These are phyloP conservation scores for Drosophila carrolli DNA, from an alignment of 1,140 invertebrate genomes.

Conservation along the genomic window DNA sequence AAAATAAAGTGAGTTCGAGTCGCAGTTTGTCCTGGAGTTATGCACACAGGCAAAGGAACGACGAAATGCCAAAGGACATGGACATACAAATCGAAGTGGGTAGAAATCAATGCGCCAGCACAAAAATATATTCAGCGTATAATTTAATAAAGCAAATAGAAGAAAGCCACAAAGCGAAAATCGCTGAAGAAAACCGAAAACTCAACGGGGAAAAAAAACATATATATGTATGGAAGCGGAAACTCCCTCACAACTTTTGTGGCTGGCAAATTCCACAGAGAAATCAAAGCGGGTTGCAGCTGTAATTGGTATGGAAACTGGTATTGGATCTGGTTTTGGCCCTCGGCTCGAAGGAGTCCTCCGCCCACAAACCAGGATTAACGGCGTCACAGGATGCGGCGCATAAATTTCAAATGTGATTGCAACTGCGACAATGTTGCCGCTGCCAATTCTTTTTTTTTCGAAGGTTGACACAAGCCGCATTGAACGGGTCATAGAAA, in stretches of 20 bases:
- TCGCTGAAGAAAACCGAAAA: constrained; percentile 27
- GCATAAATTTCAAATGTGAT: constrained; percentile 71
- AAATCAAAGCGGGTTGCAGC: constrained; percentile 62
- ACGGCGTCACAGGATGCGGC: constrained; percentile 62
- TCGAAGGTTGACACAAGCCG: constrained; percentile 1
- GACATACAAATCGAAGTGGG: constrained; percentile 78
- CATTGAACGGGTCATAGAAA: constrained; percentile 8
- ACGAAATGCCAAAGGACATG: constrained; percentile 76
- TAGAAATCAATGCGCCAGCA: constrained; percentile 78
- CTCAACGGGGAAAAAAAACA: background rate
- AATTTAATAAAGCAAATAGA: constrained; percentile 84
- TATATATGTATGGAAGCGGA: constrained; percentile 2
- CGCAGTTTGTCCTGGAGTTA: constrained; percentile 40
- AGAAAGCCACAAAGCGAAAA: constrained; percentile 46
- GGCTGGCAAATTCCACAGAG: constrained; percentile 62
- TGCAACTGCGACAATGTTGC: constrained; percentile 62
- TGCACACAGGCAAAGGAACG: constrained; percentile 20
- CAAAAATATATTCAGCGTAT: constrained; percentile 84
- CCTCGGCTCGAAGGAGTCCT: background rate
- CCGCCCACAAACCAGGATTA: constrained; percentile 51
- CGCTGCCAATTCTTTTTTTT: constrained; percentile 22
- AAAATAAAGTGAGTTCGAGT: constrained; percentile 80
- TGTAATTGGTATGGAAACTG: constrained; percentile 23
- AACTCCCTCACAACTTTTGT: constrained; percentile 37
- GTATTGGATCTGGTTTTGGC: constrained; percentile 24